These are phyloP conservation scores for Anguilla rostrata DNA, from an alignment of 2,113 vertebrate species.

Conservation along the genomic window DNA sequence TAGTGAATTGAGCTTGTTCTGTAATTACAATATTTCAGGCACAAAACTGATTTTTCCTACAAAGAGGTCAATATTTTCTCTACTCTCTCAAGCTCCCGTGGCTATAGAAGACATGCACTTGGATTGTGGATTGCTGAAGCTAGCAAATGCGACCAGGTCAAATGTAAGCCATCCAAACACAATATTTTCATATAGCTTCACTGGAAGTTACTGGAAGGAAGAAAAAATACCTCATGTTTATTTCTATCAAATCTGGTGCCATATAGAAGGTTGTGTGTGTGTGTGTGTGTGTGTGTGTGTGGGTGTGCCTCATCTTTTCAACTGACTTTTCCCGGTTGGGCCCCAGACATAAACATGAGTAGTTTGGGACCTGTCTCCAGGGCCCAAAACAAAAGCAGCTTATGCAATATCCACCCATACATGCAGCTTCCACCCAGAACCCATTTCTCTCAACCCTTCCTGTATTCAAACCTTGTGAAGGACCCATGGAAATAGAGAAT, in stretches of 20 bases:
- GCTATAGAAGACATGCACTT: background rate
- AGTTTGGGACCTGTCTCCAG: constrained; percentile 4
- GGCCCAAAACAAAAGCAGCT: background rate
- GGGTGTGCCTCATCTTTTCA: background rate
- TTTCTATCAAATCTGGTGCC: background rate
- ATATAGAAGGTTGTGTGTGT: background rate
- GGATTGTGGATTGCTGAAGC: too few relatives aligned
- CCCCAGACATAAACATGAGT: background rate
- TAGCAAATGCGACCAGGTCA: too few relatives aligned
- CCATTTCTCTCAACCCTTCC: background rate
- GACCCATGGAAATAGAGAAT: background rate
- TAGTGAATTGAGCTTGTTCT: background rate
- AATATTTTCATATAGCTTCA: background rate
- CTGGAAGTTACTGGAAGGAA: background rate
- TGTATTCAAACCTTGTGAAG: background rate
- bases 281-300: background rate
- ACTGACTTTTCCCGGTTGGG: background rate
- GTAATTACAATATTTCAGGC: background rate
- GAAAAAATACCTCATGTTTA: background rate
- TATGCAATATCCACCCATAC: constrained; percentile 14
- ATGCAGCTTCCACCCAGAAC: background rate
- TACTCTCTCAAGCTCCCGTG: background rate
- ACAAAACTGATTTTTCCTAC: too few relatives aligned
- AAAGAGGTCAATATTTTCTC: too few relatives aligned
- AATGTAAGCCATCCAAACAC: background rate